Evolutionary conservation across 2,797 vertebrate species (phyloP).

Genomic region (Chelmon rostratus): DNA sequence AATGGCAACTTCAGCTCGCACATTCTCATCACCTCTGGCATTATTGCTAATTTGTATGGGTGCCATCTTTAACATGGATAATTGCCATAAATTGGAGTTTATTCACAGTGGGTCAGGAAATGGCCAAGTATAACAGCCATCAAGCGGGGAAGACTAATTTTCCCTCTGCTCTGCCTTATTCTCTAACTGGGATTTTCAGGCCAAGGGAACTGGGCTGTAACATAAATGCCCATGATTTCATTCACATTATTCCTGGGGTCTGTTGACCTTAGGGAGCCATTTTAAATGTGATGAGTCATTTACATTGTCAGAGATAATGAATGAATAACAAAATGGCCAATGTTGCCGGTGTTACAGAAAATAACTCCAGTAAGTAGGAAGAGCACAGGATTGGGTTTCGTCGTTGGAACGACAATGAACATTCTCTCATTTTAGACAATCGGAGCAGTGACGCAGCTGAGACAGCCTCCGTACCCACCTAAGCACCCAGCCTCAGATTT

Average conservation of each 20-base stretch:
- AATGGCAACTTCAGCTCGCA: slow-evolving; percentile 41
- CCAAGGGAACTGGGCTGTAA: slow-evolving; percentile 58
- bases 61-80: slow-evolving; percentile 74
- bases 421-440: slow-evolving; percentile 64
- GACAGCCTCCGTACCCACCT: slow-evolving; percentile 39
- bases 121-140: slow-evolving; percentile 77
- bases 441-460: slow-evolving; percentile 50
- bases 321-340: slow-evolving; percentile 74
- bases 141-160: slow-evolving; percentile 70
- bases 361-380: slow-evolving; percentile 59
- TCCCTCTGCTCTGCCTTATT: slow-evolving; percentile 60
- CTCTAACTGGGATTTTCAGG: slow-evolving; percentile 55
- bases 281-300: slow-evolving; percentile 80
- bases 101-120: slow-evolving; percentile 78
- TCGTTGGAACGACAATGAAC: slow-evolving; percentile 44
- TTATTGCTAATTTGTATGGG: slow-evolving; percentile 73
- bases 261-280: slow-evolving; percentile 69
- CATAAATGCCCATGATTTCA: slow-evolving; percentile 78
- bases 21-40: slow-evolving; percentile 71
- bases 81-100: slow-evolving; percentile 79
- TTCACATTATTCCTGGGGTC: slow-evolving; percentile 64
- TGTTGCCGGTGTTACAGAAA: slow-evolving; percentile 69
- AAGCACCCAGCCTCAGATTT: slow-evolving; percentile 34
- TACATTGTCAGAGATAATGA: slow-evolving; percentile 80
- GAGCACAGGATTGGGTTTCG: slow-evolving; percentile 61